These are phyloP conservation scores for Branchinecta sandiegonensis DNA, from an alignment of 2,888 invertebrate species.

Conservation along the genomic window DNA sequence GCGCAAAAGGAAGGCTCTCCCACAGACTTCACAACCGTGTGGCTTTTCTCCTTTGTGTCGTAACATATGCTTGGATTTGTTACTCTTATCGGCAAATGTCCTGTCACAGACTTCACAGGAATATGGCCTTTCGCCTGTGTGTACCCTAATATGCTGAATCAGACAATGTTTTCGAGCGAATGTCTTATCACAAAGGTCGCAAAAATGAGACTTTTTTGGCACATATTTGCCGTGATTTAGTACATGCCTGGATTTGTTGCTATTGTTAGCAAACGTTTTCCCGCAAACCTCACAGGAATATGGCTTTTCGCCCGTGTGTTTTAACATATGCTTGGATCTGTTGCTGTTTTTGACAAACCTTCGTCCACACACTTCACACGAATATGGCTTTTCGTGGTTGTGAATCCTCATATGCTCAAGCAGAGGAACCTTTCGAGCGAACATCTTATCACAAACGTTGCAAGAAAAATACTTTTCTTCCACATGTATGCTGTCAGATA, in stretches of 20 bases:
- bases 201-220: background rate
- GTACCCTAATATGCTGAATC: conserved; percentile 18
- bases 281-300: background rate
- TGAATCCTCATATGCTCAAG: no score
- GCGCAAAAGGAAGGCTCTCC: conserved; percentile 26
- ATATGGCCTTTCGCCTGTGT: conserved; percentile 28
- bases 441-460: no score
- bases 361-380: background rate
- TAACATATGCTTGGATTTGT: conserved; percentile 27
- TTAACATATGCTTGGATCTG: background rate
- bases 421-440: no score
- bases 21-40: conserved; percentile 27
- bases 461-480: no score
- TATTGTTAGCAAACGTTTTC: background rate
- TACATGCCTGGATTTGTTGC: background rate
- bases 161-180: conserved; percentile 19
- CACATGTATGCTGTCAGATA: background rate
- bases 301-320: conserved; percentile 1
- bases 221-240: background rate
- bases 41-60: conserved; percentile 26
- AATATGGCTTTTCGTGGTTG: background rate
- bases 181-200: conserved; percentile 25
- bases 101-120: conserved; percentile 28
- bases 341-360: background rate
- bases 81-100: conserved; percentile 27